These are phyloP conservation scores for Icerya purchasi DNA, from an alignment of 2,888 invertebrate species.

Conservation along the genomic window DNA sequence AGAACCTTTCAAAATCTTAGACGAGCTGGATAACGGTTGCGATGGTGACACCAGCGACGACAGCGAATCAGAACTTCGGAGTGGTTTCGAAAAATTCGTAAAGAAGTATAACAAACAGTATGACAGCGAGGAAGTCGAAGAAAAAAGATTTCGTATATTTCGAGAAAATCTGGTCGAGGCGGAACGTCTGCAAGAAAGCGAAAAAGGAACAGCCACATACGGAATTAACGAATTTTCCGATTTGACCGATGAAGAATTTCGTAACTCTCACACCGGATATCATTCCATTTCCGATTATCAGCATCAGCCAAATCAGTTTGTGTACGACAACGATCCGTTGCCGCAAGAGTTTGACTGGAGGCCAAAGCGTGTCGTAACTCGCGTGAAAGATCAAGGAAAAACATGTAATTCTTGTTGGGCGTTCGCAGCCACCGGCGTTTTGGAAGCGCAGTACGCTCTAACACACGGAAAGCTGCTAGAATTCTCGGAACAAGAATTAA, in stretches of 20 bases:
- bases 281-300: not conserved
- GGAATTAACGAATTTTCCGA: constrained; percentile 76
- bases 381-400: constrained; percentile 70
- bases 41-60: not conserved
- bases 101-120: constrained; percentile 34
- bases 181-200: constrained; percentile 45
- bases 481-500: constrained; percentile 82
- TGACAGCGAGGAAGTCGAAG: constrained; percentile 35
- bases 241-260: constrained; percentile 30
- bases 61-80: not conserved
- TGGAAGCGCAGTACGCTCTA: constrained; percentile 84
- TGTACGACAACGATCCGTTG: constrained; percentile 24
- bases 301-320: not conserved
- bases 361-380: constrained; percentile 51
- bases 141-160: constrained; percentile 50
- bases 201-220: constrained; percentile 66
- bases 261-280: not conserved
- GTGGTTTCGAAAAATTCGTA: constrained; percentile 24
- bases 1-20: too few relatives aligned
- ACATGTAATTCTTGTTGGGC: constrained; percentile 85
- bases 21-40: too few relatives aligned
- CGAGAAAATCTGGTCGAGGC: constrained; percentile 51
- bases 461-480: constrained; percentile 53
- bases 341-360: constrained; percentile 77
- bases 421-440: constrained; percentile 87